phyloP scores from a whole-genome alignment of 1,140 invertebrate species.

The Caerostris extrusa region DNA sequence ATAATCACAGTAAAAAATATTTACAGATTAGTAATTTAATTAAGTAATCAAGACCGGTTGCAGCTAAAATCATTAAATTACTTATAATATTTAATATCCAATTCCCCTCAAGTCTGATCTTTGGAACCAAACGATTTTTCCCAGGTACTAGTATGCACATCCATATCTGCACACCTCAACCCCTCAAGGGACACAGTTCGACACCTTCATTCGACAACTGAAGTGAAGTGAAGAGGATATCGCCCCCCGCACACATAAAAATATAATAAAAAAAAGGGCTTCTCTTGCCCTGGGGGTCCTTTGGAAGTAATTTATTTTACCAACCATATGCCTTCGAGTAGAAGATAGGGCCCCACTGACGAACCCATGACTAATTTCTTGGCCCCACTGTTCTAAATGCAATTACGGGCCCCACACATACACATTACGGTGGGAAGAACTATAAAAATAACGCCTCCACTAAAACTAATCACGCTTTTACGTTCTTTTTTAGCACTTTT shows the following conservation, averaged over 20 bases:
- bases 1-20: no score
- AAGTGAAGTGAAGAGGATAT: neutral
- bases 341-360: neutral
- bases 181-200: slow-evolving; percentile 13
- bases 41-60: no score
- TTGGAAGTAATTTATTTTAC: slow-evolving; percentile 59
- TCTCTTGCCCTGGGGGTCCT: neutral
- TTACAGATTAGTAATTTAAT: no score
- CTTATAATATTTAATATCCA: neutral
- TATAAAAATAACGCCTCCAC: slow-evolving; percentile 45
- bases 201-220: slow-evolving; percentile 27
- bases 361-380: slow-evolving; percentile 59
- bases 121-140: neutral
- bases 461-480: slow-evolving; percentile 63
- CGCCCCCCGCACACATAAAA: neutral
- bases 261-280: slow-evolving; percentile 7
- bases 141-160: neutral
- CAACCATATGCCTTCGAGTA: slow-evolving; percentile 52
- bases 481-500: slow-evolving; percentile 56
- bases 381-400: slow-evolving; percentile 42
- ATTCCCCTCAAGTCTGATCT: neutral
- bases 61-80: neutral
- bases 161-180: neutral
- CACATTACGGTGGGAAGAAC: slow-evolving; percentile 56
- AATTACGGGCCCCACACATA: slow-evolving; percentile 36